A percentile compares a stretch with the other conserved stretches of the same genome.
Evolutionary conservation across 37 sponge, comb jelly and placozoan species (phyloP).

Genomic region (Hormiphora californensis): DNA sequence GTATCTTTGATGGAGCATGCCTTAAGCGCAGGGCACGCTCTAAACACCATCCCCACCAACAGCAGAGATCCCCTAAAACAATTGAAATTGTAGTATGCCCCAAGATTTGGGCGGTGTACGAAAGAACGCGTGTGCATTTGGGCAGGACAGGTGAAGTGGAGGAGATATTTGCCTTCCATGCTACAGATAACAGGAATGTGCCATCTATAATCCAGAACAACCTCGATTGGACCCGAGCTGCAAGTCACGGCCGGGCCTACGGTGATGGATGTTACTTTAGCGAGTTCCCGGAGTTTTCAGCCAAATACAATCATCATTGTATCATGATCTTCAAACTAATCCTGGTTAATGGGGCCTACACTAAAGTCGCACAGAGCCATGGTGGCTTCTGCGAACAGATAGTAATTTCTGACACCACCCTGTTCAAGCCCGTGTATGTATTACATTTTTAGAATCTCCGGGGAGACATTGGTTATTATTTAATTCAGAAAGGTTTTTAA

Average conservation of each 20-base stretch:
- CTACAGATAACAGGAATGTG: not conserved
- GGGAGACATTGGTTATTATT: too few species aligned
- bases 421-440: slow-evolving; percentile 41
- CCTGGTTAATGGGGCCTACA: not conserved
- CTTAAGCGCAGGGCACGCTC: not conserved
- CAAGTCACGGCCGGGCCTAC: slow-evolving; percentile 17
- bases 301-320: not conserved
- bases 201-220: not conserved
- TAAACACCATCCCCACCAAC: not conserved
- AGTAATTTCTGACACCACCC: not conserved
- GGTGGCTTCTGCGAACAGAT: slow-evolving; percentile 43
- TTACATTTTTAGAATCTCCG: not conserved
- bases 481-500: too few species aligned
- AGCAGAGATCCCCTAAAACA: not conserved
- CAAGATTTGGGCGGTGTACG: slow-evolving; percentile 15
- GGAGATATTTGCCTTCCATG: slow-evolving; percentile 30
- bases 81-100: not conserved
- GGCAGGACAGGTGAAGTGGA: not conserved
- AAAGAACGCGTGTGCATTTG: not conserved
- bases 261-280: slow-evolving; percentile 30
- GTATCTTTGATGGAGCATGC: not conserved
- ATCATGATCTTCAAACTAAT: slow-evolving; percentile 38
- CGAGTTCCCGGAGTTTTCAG: slow-evolving; percentile 26
- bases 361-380: not conserved
- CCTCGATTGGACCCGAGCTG: not conserved